These are phyloP conservation scores for Ligdia adustata DNA, from an alignment of 2,888 invertebrate species.

Conservation along the genomic window DNA sequence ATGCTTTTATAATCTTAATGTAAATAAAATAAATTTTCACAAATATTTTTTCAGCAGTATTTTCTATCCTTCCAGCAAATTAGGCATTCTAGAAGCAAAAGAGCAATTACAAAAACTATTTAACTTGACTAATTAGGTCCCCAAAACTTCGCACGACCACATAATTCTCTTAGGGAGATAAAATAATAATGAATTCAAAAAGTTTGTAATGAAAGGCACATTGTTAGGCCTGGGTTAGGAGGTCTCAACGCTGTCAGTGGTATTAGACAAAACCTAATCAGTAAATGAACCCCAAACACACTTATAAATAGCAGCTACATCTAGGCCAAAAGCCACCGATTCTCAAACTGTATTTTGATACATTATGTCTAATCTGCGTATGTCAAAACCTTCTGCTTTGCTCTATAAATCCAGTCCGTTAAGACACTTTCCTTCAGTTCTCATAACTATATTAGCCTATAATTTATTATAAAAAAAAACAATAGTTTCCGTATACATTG, in stretches of 20 bases:
- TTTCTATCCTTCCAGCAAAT: constrained; percentile 4
- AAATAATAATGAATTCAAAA: constrained; percentile 24
- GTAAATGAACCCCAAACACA: constrained; percentile 27
- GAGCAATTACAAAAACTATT: constrained; percentile 20
- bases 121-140: constrained; percentile 18
- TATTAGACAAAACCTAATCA: constrained; percentile 27
- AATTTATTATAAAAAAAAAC: no score
- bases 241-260: constrained; percentile 1
- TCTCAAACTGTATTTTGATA: not conserved
- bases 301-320: constrained; percentile 16
- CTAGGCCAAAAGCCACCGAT: not conserved
- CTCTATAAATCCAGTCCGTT: no score
- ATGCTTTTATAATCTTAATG: no score
- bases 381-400: no score
- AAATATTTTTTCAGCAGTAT: not conserved
- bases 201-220: constrained; percentile 22
- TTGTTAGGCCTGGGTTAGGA: constrained; percentile 11
- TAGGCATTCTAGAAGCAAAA: constrained; percentile 14
- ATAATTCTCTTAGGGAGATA: constrained; percentile 20
- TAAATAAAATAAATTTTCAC: not conserved
- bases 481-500: no score
- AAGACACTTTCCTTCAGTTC: no score
- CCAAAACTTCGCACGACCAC: constrained; percentile 15
- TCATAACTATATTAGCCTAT: no score
- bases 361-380: no score